Evolutionary conservation across 2,113 vertebrate species (phyloP).

Genomic region (Pygoscelis antarcticus): DNA sequence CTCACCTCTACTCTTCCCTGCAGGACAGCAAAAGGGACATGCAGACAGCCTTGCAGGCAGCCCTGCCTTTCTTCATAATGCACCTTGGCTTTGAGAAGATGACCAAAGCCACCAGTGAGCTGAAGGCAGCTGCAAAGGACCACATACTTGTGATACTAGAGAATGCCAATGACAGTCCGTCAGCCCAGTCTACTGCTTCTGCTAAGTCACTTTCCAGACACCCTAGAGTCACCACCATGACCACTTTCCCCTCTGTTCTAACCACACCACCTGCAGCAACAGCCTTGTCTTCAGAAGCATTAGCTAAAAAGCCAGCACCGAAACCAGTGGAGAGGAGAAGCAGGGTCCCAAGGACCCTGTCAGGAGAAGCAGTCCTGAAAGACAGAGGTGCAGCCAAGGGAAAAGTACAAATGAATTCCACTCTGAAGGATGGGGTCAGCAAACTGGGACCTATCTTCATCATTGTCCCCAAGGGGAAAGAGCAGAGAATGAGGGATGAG

Average conservation of each 20-base stretch:
- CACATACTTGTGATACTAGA: conserved; percentile 84
- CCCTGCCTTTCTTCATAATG: conserved; percentile 90
- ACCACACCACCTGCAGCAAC: conserved; percentile 53
- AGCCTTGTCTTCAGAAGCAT: conserved; percentile 32
- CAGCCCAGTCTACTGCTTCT: conserved; percentile 77
- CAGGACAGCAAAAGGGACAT: conserved; percentile 88
- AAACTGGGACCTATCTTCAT: conserved; percentile 84
- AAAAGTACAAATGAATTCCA: conserved; percentile 78
- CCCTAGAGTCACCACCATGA: not conserved
- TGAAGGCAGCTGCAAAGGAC: conserved; percentile 88
- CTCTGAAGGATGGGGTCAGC: conserved; percentile 82
- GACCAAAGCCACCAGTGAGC: conserved; percentile 82
- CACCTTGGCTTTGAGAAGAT: conserved; percentile 90
- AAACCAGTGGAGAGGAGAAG: conserved; percentile 68
- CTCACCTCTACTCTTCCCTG: conserved; percentile 83
- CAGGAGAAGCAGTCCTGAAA: conserved; percentile 73
- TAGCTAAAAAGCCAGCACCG: conserved; percentile 70
- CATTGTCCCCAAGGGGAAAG: conserved; percentile 86
- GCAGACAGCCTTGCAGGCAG: conserved; percentile 85
- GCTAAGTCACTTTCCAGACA: conserved; percentile 69
- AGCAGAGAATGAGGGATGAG: conserved; percentile 90
- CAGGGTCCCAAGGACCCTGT: conserved; percentile 76
- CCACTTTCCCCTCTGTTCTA: not conserved
- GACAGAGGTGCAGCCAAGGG: conserved; percentile 76
- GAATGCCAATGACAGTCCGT: conserved; percentile 80